Percentiles rank a stretch among this genome's conserved stretches.
These are phyloP conservation scores for Peromyscus nudipes DNA, from an alignment of 2,797 vertebrate species.

Conservation along the genomic window DNA sequence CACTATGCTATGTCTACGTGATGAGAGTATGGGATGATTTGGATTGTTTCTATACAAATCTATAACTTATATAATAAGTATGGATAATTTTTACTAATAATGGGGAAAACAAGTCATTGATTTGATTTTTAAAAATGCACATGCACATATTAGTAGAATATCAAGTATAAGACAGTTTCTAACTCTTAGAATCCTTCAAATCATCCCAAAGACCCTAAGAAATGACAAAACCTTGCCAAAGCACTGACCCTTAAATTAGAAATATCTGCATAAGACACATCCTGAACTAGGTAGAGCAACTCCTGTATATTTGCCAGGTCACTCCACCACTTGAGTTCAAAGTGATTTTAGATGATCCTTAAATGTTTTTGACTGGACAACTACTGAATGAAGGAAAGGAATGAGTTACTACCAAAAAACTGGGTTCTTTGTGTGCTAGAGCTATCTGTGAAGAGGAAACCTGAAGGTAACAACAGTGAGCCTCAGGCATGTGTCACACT, in stretches of 20 bases:
- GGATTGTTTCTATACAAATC: conserved; percentile 35
- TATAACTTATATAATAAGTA: conserved; percentile 26
- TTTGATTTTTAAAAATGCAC: neutral
- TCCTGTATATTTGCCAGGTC: neutral
- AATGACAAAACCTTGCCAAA: conserved; percentile 2
- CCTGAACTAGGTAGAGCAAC: neutral
- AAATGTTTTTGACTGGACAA: neutral
- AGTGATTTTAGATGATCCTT: neutral
- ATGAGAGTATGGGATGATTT: neutral
- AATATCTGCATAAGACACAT: conserved; percentile 37
- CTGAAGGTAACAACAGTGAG: neutral
- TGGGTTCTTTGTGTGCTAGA: neutral
- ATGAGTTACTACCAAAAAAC: neutral
- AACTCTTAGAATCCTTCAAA: conserved; percentile 36
- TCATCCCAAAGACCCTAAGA: conserved; percentile 36
- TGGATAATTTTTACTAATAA: conserved; percentile 38
- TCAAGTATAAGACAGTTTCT: neutral
- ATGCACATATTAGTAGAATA: conserved; percentile 9
- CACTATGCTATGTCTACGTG: conserved; percentile 8
- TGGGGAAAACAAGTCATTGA: neutral
- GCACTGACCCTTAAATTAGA: conserved; percentile 14
- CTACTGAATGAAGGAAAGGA: conserved; percentile 5
- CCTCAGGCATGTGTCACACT: conserved; percentile 47
- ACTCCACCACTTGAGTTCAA: conserved; percentile 21
- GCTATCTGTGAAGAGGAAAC: neutral